phyloP scores from a whole-genome alignment of 2,888 invertebrate species.

The Phragmatobia fuliginosa region DNA sequence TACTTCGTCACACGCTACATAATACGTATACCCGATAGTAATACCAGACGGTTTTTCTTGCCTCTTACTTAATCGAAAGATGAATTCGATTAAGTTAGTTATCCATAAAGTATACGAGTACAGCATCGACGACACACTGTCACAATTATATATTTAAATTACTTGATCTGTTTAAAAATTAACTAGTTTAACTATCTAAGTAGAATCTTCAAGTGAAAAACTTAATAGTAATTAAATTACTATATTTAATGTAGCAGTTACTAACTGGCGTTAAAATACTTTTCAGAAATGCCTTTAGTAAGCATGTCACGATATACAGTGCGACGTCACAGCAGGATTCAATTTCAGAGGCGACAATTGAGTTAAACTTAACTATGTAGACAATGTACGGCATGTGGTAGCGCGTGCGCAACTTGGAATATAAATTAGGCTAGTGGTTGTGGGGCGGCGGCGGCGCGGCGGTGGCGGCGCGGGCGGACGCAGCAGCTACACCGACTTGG shows the following conservation, averaged over 20 bases:
- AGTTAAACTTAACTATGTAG: slow-evolving; percentile 56
- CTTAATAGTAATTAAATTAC: slow-evolving; percentile 38
- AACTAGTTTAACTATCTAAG: slow-evolving; percentile 32
- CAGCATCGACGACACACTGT: slow-evolving; percentile 2
- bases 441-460: slow-evolving; percentile 56
- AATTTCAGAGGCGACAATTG: slow-evolving; percentile 42
- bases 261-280: slow-evolving; percentile 37
- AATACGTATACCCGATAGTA: not conserved
- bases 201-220: slow-evolving; percentile 37
- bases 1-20: not conserved
- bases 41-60: not conserved
- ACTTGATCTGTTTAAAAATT: slow-evolving; percentile 40
- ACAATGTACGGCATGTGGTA: slow-evolving; percentile 64
- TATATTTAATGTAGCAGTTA: slow-evolving; percentile 17
- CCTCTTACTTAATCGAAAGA: not conserved
- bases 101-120: slow-evolving; percentile 12
- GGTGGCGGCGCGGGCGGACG: slow-evolving; percentile 49
- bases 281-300: slow-evolving; percentile 44
- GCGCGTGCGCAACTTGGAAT: slow-evolving; percentile 64
- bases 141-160: slow-evolving; percentile 19
- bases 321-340: slow-evolving; percentile 57
- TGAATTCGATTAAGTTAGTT: slow-evolving; percentile 3
- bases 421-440: slow-evolving; percentile 67
- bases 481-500: slow-evolving; percentile 55
- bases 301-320: slow-evolving; percentile 35